Evolutionary conservation across 1,140 invertebrate genomes (phyloP), one percentile per base, ranked within the genome.

Genomic region (Steinernema feltiae): DNA sequence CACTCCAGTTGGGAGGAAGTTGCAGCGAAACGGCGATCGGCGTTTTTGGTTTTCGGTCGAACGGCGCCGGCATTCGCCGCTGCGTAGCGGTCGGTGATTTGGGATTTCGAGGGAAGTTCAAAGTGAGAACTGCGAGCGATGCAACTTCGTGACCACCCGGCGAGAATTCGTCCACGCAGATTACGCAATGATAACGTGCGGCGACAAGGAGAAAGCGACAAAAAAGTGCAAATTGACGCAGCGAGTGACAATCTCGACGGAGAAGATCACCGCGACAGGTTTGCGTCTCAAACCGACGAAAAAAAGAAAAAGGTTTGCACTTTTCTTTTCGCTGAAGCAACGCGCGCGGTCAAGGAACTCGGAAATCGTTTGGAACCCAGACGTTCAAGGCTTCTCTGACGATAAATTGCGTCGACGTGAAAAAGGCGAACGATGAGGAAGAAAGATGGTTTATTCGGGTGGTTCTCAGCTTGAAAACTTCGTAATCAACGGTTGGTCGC

Each of bases 381-480:
- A 41, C 35, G 35, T 41, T 41, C 7, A 41, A 7, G 35, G 35
- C 7, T 41, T 41, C 35, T n/a, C n/a, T n/a, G n/a, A n/a, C n/a
- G n/a, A n/a, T n/a, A n/a, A n/a, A n/a, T n/a, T n/a, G n/a, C n/a
- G n/a, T n/a, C n/a, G n/a, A n/a, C n/a, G n/a, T n/a, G n/a, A n/a
- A n/a, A n/a, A n/a, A n/a, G n/a, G n/a, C n/a, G n/a, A n/a, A n/a
- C n/a, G n/a, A n/a, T n/a, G n/a, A n/a, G n/a, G n/a, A n/a, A n/a
- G n/a, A n/a, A n/a, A n/a, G n/a, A n/a, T n/a, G n/a, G n/a, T n/a
- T n/a, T n/a, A n/a, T n/a, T n/a, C n/a, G n/a, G n/a, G n/a, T n/a
- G n/a, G 53, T 63, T 63, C 53, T 63, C 53, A 63, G 53, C 53
- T 63, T 63, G 53, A 63, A 63, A 63, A 63, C 53, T 63, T 63